Evolutionary conservation across 2,888 invertebrate genomes (phyloP).

Genomic region (Chloroclystis v-ata): DNA sequence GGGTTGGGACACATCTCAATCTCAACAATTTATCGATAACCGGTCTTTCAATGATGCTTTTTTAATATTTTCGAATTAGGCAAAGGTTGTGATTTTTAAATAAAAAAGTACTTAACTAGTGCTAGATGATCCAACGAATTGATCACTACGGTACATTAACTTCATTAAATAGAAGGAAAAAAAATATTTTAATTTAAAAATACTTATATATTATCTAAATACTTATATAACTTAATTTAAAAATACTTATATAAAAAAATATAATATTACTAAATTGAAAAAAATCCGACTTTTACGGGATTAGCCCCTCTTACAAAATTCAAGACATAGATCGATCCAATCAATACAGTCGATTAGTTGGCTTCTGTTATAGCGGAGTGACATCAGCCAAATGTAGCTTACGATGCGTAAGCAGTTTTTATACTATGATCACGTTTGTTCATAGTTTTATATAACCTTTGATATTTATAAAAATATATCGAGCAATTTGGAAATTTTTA

Average conservation of each 20-base stretch:
- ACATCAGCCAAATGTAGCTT: conserved; percentile 4
- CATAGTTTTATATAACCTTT: background rate
- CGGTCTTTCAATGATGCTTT: background rate
- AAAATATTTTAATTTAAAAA: too few relatives aligned
- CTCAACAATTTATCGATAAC: background rate
- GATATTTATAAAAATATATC: too few relatives aligned
- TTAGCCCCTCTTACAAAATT: background rate
- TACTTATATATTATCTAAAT: too few relatives aligned
- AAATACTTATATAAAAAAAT: too few relatives aligned
- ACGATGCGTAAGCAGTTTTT: conserved; percentile 4
- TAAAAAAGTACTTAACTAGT: too few relatives aligned
- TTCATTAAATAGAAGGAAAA: too few relatives aligned
- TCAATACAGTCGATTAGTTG: conserved; percentile 17
- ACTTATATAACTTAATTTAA: too few relatives aligned
- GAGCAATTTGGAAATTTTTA: too few relatives aligned
- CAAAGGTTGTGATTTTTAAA: too few relatives aligned
- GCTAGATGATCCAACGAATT: too few relatives aligned
- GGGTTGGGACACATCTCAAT: conserved; percentile 2
- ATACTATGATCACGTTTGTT: background rate
- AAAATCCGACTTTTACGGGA: background rate
- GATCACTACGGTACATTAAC: too few relatives aligned
- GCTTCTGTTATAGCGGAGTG: conserved; percentile 8
- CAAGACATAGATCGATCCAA: background rate
- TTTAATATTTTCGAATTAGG: background rate
- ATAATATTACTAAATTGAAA: background rate